phyloP scores from a whole-genome alignment of 1,140 invertebrate genomes.

The Portunus trituberculatus region DNA sequence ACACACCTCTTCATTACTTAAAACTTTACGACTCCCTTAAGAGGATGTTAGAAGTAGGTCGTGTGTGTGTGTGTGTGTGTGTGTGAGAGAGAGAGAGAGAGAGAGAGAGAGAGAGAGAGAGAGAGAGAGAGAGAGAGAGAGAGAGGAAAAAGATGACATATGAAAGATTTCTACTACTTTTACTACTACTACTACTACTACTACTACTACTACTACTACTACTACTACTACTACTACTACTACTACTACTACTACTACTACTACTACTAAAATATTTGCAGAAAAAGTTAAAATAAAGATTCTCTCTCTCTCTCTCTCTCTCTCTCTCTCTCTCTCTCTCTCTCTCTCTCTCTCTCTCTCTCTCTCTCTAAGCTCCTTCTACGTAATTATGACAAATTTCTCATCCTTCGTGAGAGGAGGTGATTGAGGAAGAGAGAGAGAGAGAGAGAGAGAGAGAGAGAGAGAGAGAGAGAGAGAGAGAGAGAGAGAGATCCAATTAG shows the following conservation, averaged over 20 bases:
- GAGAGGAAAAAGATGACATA: background rate
- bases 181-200: slow-evolving; percentile 16
- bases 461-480: slow-evolving; percentile 26
- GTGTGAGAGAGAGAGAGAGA: background rate
- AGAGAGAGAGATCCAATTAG: background rate
- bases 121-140: background rate
- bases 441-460: slow-evolving; percentile 28
- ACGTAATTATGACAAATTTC: too few relatives aligned
- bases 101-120: background rate
- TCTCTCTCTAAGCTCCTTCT: too few relatives aligned
- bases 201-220: background rate
- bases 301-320: slow-evolving; percentile 38
- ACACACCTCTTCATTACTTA: background rate
- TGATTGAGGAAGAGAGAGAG: slow-evolving; percentile 18
- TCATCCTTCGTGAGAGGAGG: too few relatives aligned
- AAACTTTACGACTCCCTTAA: background rate
- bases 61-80: background rate
- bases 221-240: background rate
- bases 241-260: slow-evolving; percentile 24
- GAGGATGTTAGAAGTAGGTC: background rate
- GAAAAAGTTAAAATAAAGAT: background rate
- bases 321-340: slow-evolving; percentile 27
- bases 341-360: slow-evolving; percentile 18
- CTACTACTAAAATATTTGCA: background rate
- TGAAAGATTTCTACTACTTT: background rate